These are phyloP conservation scores for Leptopilina drosophilae DNA, from an alignment of 2,888 invertebrate species.

Conservation along the genomic window DNA sequence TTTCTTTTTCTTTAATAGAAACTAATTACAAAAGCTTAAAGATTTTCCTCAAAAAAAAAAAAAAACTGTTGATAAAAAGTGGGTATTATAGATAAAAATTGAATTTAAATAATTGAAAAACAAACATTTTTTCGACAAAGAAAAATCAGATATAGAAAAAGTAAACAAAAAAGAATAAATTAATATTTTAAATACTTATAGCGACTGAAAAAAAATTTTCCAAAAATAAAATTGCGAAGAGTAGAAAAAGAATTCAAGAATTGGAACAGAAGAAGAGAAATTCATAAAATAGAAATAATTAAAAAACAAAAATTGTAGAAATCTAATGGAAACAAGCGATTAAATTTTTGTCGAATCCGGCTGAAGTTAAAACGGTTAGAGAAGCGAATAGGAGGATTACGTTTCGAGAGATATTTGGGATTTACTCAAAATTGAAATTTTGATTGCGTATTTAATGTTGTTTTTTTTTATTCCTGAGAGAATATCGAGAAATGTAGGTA, in stretches of 20 bases:
- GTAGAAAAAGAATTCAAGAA: no score
- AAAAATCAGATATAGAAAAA: no score
- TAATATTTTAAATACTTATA: no score
- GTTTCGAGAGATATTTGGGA: background rate
- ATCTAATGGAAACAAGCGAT: conserved; percentile 10
- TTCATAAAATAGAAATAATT: background rate
- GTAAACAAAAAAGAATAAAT: no score
- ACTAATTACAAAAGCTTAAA: background rate
- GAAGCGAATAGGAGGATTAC: conserved; percentile 16
- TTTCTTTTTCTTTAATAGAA: background rate
- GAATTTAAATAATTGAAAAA: no score
- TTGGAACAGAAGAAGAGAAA: background rate
- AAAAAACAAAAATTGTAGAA: background rate
- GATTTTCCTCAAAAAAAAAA: background rate
- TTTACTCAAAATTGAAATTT: conserved; percentile 29
- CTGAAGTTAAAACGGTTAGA: conserved; percentile 3
- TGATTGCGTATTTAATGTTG: background rate
- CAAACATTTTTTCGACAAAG: no score
- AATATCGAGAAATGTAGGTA: background rate
- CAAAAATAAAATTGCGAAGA: no score
- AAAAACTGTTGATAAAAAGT: no score
- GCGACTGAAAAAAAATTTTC: no score
- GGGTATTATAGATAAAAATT: no score
- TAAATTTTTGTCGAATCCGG: conserved; percentile 29
- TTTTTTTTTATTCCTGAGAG: background rate